Percentiles rank a stretch among this genome's conserved stretches.
phyloP scores from a whole-genome alignment of 2,888 invertebrate species.

The Pandemis heparana region DNA sequence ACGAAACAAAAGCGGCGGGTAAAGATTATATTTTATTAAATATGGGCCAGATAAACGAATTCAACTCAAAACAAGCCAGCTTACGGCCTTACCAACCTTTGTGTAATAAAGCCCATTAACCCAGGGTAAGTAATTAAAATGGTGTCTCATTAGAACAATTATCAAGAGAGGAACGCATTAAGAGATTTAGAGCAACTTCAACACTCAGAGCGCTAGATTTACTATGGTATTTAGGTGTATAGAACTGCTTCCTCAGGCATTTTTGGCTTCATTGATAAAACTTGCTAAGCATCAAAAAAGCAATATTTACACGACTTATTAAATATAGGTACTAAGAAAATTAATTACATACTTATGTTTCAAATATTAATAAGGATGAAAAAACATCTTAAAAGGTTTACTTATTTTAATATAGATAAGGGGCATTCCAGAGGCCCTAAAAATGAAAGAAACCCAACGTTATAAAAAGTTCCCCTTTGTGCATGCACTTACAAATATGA shows the following conservation, averaged over 20 bases:
- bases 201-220: not conserved
- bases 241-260: not conserved
- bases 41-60: slow-evolving; percentile 17
- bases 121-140: slow-evolving; percentile 17
- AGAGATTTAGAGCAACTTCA: not conserved
- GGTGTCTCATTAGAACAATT: slow-evolving; percentile 11
- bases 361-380: not conserved
- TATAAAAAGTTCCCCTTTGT: slow-evolving; percentile 9
- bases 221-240: not conserved
- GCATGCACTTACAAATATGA: slow-evolving; percentile 1
- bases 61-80: slow-evolving; percentile 6
- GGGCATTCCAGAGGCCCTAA: not conserved
- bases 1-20: slow-evolving; percentile 7
- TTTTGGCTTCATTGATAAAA: not conserved
- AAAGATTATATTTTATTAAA: slow-evolving; percentile 16
- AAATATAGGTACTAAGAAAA: too few relatives aligned
- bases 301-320: too few relatives aligned
- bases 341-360: too few relatives aligned
- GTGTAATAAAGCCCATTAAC: slow-evolving; percentile 15
- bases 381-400: not conserved
- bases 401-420: not conserved
- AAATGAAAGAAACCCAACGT: not conserved
- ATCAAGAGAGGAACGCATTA: slow-evolving; percentile 8
- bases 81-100: slow-evolving; percentile 11
- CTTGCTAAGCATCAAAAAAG: not conserved